Base-by-base conservation (phyloP, 2,888 invertebrate genomes). In the Lasioglossum leucozonium region DNA sequence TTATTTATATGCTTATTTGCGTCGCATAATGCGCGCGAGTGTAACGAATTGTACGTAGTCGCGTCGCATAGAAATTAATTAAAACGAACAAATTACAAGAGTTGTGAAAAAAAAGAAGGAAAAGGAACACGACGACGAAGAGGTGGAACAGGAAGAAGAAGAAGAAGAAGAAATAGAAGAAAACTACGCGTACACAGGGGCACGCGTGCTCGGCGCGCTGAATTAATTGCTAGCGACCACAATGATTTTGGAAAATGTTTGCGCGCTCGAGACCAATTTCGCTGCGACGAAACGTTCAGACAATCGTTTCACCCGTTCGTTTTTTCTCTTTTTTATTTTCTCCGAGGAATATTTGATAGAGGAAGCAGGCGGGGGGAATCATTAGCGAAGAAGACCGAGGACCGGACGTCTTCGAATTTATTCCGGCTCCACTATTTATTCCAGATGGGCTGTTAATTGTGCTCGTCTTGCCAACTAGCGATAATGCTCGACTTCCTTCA, bases 1-100 rank as follows among this genome's bases (percentile, higher is more conserved):
- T 85, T 87, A 84, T 90, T 90, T 82, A 85, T 78, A 82, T 85
- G 81, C 85, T 89, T 82, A 87, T 86, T 86, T 86, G 80, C 86
- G 34, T 44, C 83, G 86, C 69, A 86, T 85, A 85, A 85, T 82
- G 75, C 79, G 72, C 76, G 79, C 42, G 82, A 86, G 85, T 79
- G 85, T 86, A 82, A 85, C 86, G 85, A 82, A 86, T 85, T 85
- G 79, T 82, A 77, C 77, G 67, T 58, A 42, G 80, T 67, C 79
- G 72, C 65, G 74, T 69, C 73, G 72, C 47, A 77, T 85, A 26
- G 85, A 85, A 77, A 82, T 85, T 85, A 85, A 82, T 85, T 85
- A 79, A 82, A 85, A 79, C 58, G 74, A 78, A 84, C 72, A 75
- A 85, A 81, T 78, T 76, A 71, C 77, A 37, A 37, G 65, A 51